Percentiles rank a stretch among this genome's conserved stretches.
phyloP scores from a whole-genome alignment of 2,113 vertebrate species.

The Chrysochloris asiatica region DNA sequence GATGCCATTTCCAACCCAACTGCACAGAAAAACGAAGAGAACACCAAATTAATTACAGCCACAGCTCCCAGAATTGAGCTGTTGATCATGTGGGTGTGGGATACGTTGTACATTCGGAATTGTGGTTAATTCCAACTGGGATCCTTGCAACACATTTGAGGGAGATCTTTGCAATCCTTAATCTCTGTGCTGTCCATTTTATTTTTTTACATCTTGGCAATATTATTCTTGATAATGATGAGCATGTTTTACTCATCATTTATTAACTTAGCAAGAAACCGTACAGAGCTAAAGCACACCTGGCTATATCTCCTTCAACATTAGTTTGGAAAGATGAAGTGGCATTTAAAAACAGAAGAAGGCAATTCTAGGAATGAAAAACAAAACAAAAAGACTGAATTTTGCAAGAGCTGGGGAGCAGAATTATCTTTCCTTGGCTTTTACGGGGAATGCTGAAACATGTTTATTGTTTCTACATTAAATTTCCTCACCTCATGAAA shows the following conservation, averaged over 20 bases:
- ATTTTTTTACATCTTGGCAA: background rate
- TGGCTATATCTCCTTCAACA: background rate
- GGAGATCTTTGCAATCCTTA: constrained; percentile 53
- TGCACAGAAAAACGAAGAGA: constrained; percentile 53
- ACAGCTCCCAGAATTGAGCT: background rate
- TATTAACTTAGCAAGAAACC: constrained; percentile 45
- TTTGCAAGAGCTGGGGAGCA: background rate
- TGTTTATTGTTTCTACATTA: constrained; percentile 28
- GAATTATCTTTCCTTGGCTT: constrained; percentile 37
- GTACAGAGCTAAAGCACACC: background rate
- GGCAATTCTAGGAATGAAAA: background rate
- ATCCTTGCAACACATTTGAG: constrained; percentile 47
- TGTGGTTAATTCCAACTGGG: constrained; percentile 46
- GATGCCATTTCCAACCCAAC: background rate
- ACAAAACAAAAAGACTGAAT: background rate
- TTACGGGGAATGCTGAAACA: background rate
- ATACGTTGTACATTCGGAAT: constrained; percentile 17
- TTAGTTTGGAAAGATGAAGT: background rate
- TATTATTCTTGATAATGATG: constrained; percentile 28
- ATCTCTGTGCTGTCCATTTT: constrained; percentile 36
- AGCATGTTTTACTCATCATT: constrained; percentile 34
- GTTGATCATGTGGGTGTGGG: background rate
- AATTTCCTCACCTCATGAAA: background rate
- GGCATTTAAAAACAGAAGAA: constrained; percentile 38
- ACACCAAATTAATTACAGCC: constrained; percentile 15